A percentile compares a stretch with the other conserved stretches of the same genome.
These are phyloP conservation scores for Calliphora vicina DNA, from an alignment of 1,140 invertebrate genomes.

Conservation along the genomic window DNA sequence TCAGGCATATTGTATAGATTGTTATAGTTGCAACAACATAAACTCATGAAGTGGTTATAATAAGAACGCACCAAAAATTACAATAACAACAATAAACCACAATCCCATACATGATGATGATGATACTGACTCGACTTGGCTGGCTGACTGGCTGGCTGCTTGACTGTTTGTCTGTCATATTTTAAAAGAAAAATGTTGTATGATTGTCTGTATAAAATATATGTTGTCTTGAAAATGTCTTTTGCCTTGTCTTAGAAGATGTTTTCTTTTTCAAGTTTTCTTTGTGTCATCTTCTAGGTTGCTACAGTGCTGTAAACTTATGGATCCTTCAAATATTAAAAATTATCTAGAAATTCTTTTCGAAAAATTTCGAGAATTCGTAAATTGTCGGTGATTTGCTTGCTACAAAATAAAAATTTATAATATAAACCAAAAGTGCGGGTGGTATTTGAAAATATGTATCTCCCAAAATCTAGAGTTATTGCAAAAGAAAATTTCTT, in stretches of 20 bases:
- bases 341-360: too few relatives aligned
- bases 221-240: slow-evolving; percentile 7
- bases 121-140: neutral
- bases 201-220: neutral
- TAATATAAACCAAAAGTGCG: too few relatives aligned
- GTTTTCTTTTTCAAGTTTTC: neutral
- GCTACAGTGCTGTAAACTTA: neutral
- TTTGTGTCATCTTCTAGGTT: neutral
- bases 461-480: too few relatives aligned
- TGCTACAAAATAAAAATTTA: too few relatives aligned
- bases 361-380: too few relatives aligned
- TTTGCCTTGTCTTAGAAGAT: neutral
- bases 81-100: slow-evolving; percentile 16
- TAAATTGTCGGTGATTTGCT: too few relatives aligned
- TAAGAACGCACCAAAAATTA: slow-evolving; percentile 17
- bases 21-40: neutral
- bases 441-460: too few relatives aligned
- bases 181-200: neutral
- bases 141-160: neutral
- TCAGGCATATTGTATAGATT: too few relatives aligned
- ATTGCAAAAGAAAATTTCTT: too few relatives aligned
- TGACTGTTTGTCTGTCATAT: neutral
- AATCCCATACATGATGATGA: neutral
- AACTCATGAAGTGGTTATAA: slow-evolving; percentile 17
- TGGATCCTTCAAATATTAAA: too few relatives aligned